Conservation (phyloP, 2,888 invertebrate genomes). For the Hirtodrosophila trivittata region DNA sequence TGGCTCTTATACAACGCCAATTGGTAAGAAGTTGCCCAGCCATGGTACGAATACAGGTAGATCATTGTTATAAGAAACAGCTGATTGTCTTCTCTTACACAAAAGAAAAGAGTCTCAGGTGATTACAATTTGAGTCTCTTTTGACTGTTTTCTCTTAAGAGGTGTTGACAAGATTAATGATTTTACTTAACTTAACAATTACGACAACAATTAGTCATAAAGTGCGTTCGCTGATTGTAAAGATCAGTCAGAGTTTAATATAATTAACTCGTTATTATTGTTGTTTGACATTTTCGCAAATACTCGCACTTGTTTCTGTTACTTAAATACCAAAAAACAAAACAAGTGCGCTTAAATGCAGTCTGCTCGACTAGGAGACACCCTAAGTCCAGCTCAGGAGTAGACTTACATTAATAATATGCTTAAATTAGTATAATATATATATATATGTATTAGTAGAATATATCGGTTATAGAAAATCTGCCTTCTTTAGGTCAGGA, state of each 20-base stretch:
- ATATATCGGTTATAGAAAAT: no score
- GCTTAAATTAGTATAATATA: no score
- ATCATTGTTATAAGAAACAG: slow-evolving; percentile 31
- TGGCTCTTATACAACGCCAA: slow-evolving; percentile 50
- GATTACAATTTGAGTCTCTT: background rate
- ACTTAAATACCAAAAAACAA: slow-evolving; percentile 42
- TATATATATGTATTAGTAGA: no score
- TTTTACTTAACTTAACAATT: slow-evolving; percentile 48
- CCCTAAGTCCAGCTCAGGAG: background rate
- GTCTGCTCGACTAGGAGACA: background rate
- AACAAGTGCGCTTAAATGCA: background rate
- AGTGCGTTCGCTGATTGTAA: slow-evolving; percentile 73
- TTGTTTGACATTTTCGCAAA: slow-evolving; percentile 52
- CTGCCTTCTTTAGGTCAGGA: no score
- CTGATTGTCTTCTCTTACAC: slow-evolving; percentile 24
- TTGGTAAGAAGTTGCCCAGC: slow-evolving; percentile 22
- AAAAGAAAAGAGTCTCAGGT: background rate
- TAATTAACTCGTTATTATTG: slow-evolving; percentile 51
- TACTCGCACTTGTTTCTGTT: slow-evolving; percentile 19
- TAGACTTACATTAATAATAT: no score
- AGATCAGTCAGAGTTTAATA: slow-evolving; percentile 63
- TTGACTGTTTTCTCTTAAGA: slow-evolving; percentile 26
- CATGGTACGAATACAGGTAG: slow-evolving; percentile 9
- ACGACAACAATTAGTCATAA: slow-evolving; percentile 72
- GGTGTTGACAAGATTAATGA: slow-evolving; percentile 56